Conservation (phyloP, 2,113 vertebrate genomes). For the Desmodus rotundus region DNA sequence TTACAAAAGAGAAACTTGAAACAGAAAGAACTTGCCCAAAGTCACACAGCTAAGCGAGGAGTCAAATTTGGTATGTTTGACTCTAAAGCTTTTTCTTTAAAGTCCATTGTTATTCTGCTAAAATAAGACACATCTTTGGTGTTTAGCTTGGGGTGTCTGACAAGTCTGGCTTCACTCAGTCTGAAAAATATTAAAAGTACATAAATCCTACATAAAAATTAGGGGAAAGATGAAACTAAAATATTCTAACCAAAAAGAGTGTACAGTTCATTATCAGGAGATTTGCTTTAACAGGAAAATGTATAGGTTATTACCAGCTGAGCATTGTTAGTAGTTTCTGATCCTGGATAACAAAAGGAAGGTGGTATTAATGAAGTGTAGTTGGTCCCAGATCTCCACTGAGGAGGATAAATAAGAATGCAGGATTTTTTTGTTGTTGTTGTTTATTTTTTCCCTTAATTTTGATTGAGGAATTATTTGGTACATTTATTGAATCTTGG, state of each 20-base stretch:
- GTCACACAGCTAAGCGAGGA: not conserved
- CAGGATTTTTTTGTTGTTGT: not conserved
- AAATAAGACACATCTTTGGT: not conserved
- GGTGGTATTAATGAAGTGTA: not conserved
- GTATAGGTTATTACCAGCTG: not conserved
- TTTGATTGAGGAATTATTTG: not conserved
- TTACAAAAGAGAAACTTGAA: not conserved
- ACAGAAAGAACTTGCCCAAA: not conserved
- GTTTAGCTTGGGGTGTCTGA: not conserved
- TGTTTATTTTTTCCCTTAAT: not conserved
- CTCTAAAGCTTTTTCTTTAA: not conserved
- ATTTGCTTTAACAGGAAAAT: not conserved
- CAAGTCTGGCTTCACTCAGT: not conserved
- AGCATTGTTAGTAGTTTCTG: not conserved
- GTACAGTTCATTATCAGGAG: not conserved
- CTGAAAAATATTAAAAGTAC: not conserved
- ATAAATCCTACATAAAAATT: not conserved
- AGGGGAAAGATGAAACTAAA: not conserved
- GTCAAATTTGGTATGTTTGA: not conserved
- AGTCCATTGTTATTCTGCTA: not conserved
- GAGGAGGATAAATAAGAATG: not conserved
- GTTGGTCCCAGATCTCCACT: not conserved
- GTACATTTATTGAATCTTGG: not conserved
- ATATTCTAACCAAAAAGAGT: not conserved
- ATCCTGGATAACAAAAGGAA: not conserved